Base-by-base conservation (phyloP, 2,113 vertebrate species). In the Pseudonaja textilis region DNA sequence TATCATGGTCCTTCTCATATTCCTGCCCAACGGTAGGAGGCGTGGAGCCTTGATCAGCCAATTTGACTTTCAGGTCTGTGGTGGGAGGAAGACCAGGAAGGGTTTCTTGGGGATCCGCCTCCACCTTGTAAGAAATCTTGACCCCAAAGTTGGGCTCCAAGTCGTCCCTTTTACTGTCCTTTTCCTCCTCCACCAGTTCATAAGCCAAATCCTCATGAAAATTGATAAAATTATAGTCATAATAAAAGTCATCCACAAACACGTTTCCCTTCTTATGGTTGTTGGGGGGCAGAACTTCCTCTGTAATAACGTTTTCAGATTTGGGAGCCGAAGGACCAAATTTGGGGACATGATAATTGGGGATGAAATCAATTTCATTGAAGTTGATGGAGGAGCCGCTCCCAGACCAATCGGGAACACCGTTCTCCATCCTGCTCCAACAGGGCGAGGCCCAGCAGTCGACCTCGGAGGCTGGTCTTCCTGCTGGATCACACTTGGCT, bases 151-250 rank as follows among this genome's bases (percentile, higher is more conserved):
- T 95, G 4, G 96, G 90, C 23, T 69, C 18, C 0, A 4, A 26
- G 12, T 18, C 94, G 90, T 94, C 87, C 0, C 50, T 61, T 26
- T 64, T 92, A 22, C 4, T 89, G 59, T 95, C 87, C 0, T 94
- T 96, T 42, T 97, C 97, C 1, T 97, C 97, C 1, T 10, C 61
- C 26, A 94, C 96, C 90, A 97, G 96, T 11, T 98, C 97, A 12
- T 98, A 97, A 0, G 98, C 98, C 87, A 99, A 96, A 93, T 99
- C 98, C 94, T 99, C 99, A 0, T 99, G 99, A 96, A 99, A 99
- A 93, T 98, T 99, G 95, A 99, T 99, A 5, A 99, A 99, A 93
- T 99, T 99, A 18, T 99, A 99, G 95, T 99, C 99, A 0, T 99
- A 99, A 96, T 99, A 99, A 96, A 99, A 99, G 59, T 99, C 99